Base-by-base conservation (phyloP, 2,888 invertebrate species). In the Hydrotaea diabolus region DNA sequence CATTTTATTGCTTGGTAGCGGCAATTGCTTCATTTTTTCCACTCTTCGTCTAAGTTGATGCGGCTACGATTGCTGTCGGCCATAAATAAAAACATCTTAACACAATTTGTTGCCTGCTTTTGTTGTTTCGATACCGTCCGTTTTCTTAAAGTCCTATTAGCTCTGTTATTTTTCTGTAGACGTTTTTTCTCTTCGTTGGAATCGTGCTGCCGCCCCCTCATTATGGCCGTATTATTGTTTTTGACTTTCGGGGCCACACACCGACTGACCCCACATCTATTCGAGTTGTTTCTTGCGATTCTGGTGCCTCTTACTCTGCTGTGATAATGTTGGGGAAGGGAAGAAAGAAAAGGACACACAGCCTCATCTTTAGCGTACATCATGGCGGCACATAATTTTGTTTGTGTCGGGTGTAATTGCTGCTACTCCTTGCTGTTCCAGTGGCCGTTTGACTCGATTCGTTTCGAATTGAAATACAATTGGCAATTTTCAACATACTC, bases 401-500 rank as follows among this genome's bases (percentile, higher is more conserved):
- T 55, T 55, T 53, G 55, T 2, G 55, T 11, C 23, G 21, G n/a
- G 0, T 55, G 55, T 21, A 55, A 55, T 21, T 55, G 26, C 2
- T 15, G 15, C 23, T 26, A 59, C 26, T 59, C 23, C 3, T 13
- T 49, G 23, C 23, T 2, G 59, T n/a, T 13, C n/a, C 49, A 13
- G 49, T 49, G 2, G 49, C 13, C 1, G 1, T 59, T 59, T 26
- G 26, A 59, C 13, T 59, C 55, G 11, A 21, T 55, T 3, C 15
- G 13, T 15, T 59, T 23, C 23, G 26, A 13, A 13, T 49, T n/a
- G n/a, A n/a, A n/a, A n/a, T 59, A 59, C 23, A 23, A 59, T 11
- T 15, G 59, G 26, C 23, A 59, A 59, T 59, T 59, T 55, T 59
- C 15, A 26, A 26, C 59, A 59, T 26, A n/a, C n/a, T n/a, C n/a